Evolutionary conservation across 2,797 vertebrate genomes (phyloP), one percentile per base, ranked within the genome.

Genomic region (Gymnothorax reevesii): DNA sequence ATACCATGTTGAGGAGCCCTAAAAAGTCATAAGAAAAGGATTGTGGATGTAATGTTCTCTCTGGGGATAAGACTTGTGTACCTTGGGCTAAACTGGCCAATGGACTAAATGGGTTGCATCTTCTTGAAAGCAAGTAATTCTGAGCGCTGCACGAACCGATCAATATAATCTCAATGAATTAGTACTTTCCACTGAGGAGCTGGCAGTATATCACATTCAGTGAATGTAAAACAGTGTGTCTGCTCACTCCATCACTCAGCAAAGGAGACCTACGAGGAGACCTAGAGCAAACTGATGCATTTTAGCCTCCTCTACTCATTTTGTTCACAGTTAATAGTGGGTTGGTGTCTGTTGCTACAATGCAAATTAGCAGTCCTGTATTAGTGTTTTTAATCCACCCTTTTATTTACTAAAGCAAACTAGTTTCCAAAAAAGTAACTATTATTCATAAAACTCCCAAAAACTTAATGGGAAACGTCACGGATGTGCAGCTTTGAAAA

Each of bases 21-120:
- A 80, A 80, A 42, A 80, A 55, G 77, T 52, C 49, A 80, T 80
- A 17, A 80, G 49, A 80, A 80, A 42, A 54, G 77, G 17, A 80
- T 80, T 54, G 77, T 7, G 20, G 52, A 54, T 80, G 77, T 80
- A 22, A 54, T n/a, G 52, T 54, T 55, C 17, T 80, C 77, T 20
- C 52, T n/a, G 49, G 49, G 4, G 27, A 80, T 80, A 55, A 54
- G n/a, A 20, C 2, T 79, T 52, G 54, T 80, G 77, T 80, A n/a
- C 52, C 20, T 80, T 80, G 55, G 55, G 77, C 73, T 5, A 17
- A 80, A 54, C 49, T 22, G 52, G 52, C 49, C 49, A 6, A 22
- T 55, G 77, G 49, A 80, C 17, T 54, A 20, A 80, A 55, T 55
- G n/a, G 7, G 49, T 80, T 17, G 52, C 54, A 20, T 55, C 22